A percentile compares a stretch with the other conserved stretches of the same genome.
These are phyloP conservation scores for Spisula subtruncata DNA, from an alignment of 2,888 invertebrate genomes.

Conservation along the genomic window DNA sequence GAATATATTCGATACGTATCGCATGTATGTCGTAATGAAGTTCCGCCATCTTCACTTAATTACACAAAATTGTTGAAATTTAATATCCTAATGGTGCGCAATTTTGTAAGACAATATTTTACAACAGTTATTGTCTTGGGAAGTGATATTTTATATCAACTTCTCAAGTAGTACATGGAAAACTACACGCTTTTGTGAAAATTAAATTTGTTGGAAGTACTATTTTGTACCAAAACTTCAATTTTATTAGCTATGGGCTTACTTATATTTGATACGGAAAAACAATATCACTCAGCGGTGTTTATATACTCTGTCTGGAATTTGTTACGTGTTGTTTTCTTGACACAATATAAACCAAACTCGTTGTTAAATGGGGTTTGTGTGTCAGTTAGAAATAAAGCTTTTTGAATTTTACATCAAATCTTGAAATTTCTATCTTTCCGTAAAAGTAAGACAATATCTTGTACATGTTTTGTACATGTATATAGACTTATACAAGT, in stretches of 20 bases:
- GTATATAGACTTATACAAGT: too few relatives aligned
- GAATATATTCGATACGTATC: background rate
- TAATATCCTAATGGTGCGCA: background rate
- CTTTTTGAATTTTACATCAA: too few relatives aligned
- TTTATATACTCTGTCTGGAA: background rate
- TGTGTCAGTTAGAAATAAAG: too few relatives aligned
- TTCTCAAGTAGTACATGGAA: background rate
- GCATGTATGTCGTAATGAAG: background rate
- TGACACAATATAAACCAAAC: background rate
- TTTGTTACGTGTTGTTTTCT: background rate
- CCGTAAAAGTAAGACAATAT: too few relatives aligned
- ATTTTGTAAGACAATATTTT: background rate
- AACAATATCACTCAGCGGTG: background rate
- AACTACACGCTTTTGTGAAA: background rate
- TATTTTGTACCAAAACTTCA: background rate
- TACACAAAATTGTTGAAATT: background rate
- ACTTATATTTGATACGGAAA: background rate
- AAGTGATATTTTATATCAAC: background rate
- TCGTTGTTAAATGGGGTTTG: background rate
- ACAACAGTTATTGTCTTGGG: background rate
- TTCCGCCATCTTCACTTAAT: background rate
- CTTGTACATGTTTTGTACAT: too few relatives aligned
- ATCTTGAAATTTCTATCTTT: too few relatives aligned
- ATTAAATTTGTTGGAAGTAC: background rate
- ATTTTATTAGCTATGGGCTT: background rate